Evolutionary conservation across 2,113 vertebrate species (phyloP).

Genomic region (Caracal caracal): DNA sequence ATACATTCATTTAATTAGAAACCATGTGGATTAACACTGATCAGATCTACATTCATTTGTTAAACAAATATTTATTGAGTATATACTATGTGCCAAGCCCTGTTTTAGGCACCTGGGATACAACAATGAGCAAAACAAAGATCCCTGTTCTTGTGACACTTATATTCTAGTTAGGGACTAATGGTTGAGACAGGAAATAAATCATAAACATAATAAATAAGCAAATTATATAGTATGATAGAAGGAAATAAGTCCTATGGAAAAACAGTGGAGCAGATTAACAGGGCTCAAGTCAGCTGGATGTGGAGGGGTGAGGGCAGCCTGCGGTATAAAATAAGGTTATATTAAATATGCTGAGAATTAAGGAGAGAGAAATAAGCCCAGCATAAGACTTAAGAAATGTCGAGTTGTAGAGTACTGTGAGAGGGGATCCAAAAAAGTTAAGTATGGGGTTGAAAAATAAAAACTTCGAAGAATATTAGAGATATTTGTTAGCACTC

Average conservation of each 20-base stretch:
- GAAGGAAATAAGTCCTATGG: background rate
- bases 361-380: background rate
- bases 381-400: background rate
- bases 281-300: background rate
- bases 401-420: background rate
- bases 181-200: background rate
- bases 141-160: background rate
- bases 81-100: background rate
- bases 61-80: background rate
- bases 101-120: background rate
- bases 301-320: background rate
- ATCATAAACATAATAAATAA: background rate
- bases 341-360: background rate
- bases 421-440: background rate
- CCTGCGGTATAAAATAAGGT: background rate
- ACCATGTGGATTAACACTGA: background rate
- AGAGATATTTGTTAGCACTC: background rate
- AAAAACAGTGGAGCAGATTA: background rate
- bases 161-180: background rate
- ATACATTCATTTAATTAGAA: conserved; percentile 38
- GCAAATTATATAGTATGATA: background rate
- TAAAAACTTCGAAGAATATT: background rate
- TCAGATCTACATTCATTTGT: background rate
- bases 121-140: background rate
- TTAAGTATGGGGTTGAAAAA: background rate